Conservation (phyloP, 2,888 invertebrate species). For the Stegana nigrithorax region DNA sequence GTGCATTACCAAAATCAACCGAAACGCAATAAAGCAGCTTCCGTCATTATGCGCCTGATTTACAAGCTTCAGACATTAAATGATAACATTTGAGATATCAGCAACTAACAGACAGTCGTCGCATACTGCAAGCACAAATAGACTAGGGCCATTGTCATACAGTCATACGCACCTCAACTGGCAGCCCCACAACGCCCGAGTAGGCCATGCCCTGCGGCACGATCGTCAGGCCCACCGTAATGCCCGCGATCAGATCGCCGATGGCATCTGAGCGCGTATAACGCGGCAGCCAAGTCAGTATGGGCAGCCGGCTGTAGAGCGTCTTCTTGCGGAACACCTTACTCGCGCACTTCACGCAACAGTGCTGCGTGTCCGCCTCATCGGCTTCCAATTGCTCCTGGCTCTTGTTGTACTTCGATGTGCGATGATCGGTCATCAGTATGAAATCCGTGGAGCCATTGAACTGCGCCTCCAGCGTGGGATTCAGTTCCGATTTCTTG, state of each 20-base stretch:
- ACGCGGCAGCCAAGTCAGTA: conserved; percentile 81
- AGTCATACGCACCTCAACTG: conserved; percentile 72
- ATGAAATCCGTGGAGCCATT: conserved; percentile 62
- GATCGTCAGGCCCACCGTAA: conserved; percentile 81
- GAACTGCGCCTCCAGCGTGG: conserved; percentile 56
- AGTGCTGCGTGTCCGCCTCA: conserved; percentile 31
- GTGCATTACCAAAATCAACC: too few relatives aligned
- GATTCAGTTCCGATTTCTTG: conserved; percentile 49
- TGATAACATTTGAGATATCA: background rate
- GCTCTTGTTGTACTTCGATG: conserved; percentile 49
- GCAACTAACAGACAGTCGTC: background rate
- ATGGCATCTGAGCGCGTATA: conserved; percentile 79
- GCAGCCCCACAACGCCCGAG: conserved; percentile 81
- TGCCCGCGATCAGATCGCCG: conserved; percentile 91
- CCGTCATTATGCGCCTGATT: conserved; percentile 8
- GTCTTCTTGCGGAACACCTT: conserved; percentile 76
- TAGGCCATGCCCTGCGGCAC: conserved; percentile 87
- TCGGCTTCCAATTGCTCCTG: conserved; percentile 46
- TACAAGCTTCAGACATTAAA: background rate
- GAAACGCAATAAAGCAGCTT: conserved; percentile 5
- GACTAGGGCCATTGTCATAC: background rate
- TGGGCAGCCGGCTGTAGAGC: conserved; percentile 79
- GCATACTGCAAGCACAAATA: background rate
- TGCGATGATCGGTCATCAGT: conserved; percentile 60
- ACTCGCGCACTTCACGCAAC: conserved; percentile 48